Evolutionary conservation across 2,113 vertebrate species (phyloP), one percentile per base, ranked within the genome.

Genomic region (Pteropus alecto): DNA sequence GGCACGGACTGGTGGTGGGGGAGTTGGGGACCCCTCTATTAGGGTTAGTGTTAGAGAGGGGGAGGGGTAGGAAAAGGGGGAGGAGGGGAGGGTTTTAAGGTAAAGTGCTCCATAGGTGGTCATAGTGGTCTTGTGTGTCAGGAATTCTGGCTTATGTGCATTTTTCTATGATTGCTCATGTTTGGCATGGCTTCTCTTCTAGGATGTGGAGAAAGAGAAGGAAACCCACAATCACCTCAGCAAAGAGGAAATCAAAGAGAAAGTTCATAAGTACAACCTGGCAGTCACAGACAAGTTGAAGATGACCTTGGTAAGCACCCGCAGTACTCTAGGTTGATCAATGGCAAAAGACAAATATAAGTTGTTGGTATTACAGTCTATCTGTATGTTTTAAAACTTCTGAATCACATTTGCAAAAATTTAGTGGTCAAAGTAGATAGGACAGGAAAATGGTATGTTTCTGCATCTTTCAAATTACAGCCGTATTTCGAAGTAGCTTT

Each of bases 141-240:
- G 21, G 87, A 89, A 63, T 81, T 83, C 38, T 84, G 0, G 24
- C 11, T 97, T 97, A 68, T 35, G 82, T 94, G 48, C 70, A 7
- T 90, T 43, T 97, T 79, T 96, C 76, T 95, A 5, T 93, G 74
- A 91, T 70, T 38, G 4, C 28, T 97, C 79, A 95, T 48, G 35
- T 90, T 11, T 96, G 13, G 54, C 71, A 67, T 76, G 74, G 21
- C 33, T 97, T 86, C 96, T 89, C 48, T 95, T 98, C 95, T 98
- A 99, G 99, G 99, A 99, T 99, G 99, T 98, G 98, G 99, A 99
- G 98, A 99, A 99, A 98, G 99, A 99, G 97, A 98, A 97, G 94
- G 99, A 99, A 98, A 96, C 99, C 70, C 98, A 99, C 30, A 99
- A 98, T 85, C 99, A 99, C 98, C 98, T 99, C 98, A 99, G 99